These are phyloP conservation scores for Caenorhabditis angaria DNA, from an alignment of 2,888 invertebrate species.

Conservation along the genomic window DNA sequence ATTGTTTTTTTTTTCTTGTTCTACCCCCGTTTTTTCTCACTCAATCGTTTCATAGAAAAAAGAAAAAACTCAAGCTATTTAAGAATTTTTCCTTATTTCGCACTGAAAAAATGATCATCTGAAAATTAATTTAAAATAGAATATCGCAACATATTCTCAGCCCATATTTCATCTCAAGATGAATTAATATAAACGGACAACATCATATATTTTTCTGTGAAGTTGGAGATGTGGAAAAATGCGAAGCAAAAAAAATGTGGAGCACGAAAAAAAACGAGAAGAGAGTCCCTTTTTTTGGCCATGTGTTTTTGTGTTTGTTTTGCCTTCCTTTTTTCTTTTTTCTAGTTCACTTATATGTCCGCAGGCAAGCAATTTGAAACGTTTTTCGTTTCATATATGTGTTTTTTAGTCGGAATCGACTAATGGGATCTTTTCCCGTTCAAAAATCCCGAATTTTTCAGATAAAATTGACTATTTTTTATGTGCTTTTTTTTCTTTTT, in stretches of 20 bases:
- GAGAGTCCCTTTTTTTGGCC: conserved; percentile 35
- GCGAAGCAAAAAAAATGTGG: too few relatives aligned
- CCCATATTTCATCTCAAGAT: too few relatives aligned
- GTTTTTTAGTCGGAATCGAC: not conserved
- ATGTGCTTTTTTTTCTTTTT: not conserved
- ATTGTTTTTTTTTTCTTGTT: not conserved
- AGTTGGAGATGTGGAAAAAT: not conserved
- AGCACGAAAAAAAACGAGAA: not conserved
- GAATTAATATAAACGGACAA: too few relatives aligned
- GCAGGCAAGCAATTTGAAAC: conserved; percentile 50
- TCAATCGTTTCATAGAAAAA: too few relatives aligned
- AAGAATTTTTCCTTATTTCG: too few relatives aligned
- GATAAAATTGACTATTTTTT: not conserved
- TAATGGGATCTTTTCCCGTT: too few relatives aligned
- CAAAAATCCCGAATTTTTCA: too few relatives aligned
- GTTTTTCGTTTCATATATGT: conserved; percentile 12
- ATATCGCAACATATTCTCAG: too few relatives aligned
- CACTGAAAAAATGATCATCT: too few relatives aligned
- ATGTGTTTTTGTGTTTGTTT: conserved; percentile 48
- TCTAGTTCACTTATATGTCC: conserved; percentile 43
- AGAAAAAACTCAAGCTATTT: too few relatives aligned
- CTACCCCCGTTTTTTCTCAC: too few relatives aligned
- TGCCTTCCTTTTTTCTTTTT: conserved; percentile 23
- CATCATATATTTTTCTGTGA: not conserved
- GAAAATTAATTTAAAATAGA: too few relatives aligned